Base-by-base conservation (phyloP, 2,113 vertebrate genomes). In the Corythornis madagascariensis region DNA sequence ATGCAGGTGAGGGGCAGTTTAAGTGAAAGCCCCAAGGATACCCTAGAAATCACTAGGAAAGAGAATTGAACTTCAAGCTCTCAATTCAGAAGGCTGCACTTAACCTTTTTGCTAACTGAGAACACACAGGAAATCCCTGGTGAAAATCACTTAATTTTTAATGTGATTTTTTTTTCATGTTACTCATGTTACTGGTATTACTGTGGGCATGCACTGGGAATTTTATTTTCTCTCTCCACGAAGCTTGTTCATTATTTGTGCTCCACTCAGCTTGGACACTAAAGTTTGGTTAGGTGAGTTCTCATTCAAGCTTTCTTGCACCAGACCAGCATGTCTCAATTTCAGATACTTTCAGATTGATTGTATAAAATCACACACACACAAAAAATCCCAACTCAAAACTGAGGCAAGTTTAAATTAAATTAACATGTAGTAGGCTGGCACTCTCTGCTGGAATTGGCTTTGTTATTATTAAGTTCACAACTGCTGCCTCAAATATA, bases 401-500 rank as follows among this genome's bases (percentile, higher is more conserved):
- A 83, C 26, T 40, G 40, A 75, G 56, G 71, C 0, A 2, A 88
- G 56, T 56, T 89, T 43, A 88, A 91, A 86, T 74, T 60, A 93
- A 95, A 93, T 86, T 81, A 90, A 53, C 47, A 57, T 53, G 29
- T 64, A 86, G 83, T 75, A 86, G 67, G 43, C 40, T 75, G 74
- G 9, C 70, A 91, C 53, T 87, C 66, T 82, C 43, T 82, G 63
- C 66, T 93, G 80, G 72, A 94, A 81, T 70, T 65, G 74, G 15
- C 43, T 76, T 87, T 0, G 0, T 84, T 82, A 45, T 84, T 89
- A 93, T 72, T 48, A 84, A 76, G 83, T 67, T 89, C 57, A 74
- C 19, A 77, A 43, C 52, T 59, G 56, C 77, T 83, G 64, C 69
- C 86, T 89, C 56, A 88, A 42, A 48, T 16, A 74, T 16, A 74